Evolutionary conservation across 1,140 invertebrate species (phyloP).

Genomic region (Camponotus pennsylvanicus): DNA sequence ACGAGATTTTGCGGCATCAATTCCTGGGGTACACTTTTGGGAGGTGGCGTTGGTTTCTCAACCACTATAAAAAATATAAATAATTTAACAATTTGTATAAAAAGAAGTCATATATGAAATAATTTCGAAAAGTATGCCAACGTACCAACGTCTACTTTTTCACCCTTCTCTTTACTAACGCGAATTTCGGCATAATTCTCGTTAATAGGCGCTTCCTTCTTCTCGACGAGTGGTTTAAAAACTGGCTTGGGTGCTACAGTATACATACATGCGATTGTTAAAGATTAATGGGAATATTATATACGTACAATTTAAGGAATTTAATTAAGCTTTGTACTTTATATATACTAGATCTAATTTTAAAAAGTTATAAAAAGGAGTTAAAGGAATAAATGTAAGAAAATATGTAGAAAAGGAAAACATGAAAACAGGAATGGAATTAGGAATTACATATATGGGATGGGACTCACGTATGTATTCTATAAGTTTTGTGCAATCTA

Average conservation of each 20-base stretch:
- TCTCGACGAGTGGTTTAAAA: constrained; percentile 79
- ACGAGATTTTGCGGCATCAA: constrained; percentile 83
- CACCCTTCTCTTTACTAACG: constrained; percentile 80
- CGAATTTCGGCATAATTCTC: constrained; percentile 81
- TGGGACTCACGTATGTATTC: constrained; percentile 81
- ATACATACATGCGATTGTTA: constrained; percentile 72
- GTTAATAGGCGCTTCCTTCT: constrained; percentile 73
- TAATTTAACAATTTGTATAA: background rate
- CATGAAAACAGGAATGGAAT: background rate
- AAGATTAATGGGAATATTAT: constrained; percentile 69
- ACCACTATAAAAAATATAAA: constrained; percentile 69
- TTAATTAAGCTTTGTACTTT: background rate
- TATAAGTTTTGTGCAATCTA: constrained; percentile 73
- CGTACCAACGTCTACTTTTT: constrained; percentile 82
- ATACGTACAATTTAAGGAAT: background rate
- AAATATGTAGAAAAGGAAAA: background rate
- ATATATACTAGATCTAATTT: constrained; percentile 19
- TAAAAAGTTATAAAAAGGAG: constrained; percentile 34
- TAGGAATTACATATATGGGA: constrained; percentile 11
- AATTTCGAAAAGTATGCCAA: constrained; percentile 54
- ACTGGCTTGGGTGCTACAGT: constrained; percentile 82
- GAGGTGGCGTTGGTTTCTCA: constrained; percentile 72
- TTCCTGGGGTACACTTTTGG: constrained; percentile 69
- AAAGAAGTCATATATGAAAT: background rate
- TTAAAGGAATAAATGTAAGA: background rate